These are phyloP conservation scores for Sinella curviseta DNA, from an alignment of 1,140 invertebrate genomes.

Conservation along the genomic window DNA sequence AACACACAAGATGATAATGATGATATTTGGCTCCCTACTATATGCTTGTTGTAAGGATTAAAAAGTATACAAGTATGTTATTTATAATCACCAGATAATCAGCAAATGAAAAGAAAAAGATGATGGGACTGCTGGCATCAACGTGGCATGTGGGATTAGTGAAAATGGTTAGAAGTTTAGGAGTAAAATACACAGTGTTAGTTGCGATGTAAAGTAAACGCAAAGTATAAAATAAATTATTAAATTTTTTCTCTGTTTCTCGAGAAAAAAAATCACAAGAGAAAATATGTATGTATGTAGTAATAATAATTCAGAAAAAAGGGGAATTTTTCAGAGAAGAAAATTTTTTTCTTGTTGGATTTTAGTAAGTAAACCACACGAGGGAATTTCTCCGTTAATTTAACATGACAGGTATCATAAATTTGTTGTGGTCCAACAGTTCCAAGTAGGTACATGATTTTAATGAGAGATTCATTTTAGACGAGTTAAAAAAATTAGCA, in stretches of 20 bases:
- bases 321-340: not conserved
- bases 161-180: too few relatives aligned
- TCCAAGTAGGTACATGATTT: slow-evolving; percentile 3
- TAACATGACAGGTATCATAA: slow-evolving; percentile 20
- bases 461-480: not conserved
- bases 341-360: not conserved
- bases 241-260: too few relatives aligned
- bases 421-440: slow-evolving; percentile 21
- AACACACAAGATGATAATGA: not conserved
- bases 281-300: not conserved
- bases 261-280: not conserved
- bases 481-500: too few relatives aligned
- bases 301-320: not conserved
- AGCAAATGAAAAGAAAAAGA: too few relatives aligned
- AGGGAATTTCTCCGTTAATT: slow-evolving; percentile 4
- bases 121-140: too few relatives aligned
- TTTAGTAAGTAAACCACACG: slow-evolving; percentile 8
- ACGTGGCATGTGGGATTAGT: too few relatives aligned
- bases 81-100: too few relatives aligned
- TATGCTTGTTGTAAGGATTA: too few relatives aligned
- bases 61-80: too few relatives aligned
- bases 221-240: not conserved
- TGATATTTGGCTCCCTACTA: not conserved
- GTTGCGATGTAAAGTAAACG: not conserved
- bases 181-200: too few relatives aligned